Base-by-base conservation (phyloP, 2,888 invertebrate species). In the Phasia obesa region DNA sequence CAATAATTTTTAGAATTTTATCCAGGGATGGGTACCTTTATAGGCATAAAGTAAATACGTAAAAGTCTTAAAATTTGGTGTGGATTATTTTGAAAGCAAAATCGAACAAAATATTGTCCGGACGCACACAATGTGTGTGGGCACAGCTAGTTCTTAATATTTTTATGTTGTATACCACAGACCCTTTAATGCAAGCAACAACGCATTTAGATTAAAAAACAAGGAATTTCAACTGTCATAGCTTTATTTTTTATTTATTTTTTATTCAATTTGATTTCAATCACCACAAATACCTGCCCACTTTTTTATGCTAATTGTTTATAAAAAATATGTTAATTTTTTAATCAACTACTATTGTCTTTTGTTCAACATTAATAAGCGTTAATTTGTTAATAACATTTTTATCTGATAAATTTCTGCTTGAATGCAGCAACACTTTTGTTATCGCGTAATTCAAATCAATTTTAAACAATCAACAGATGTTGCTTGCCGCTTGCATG, bases 311-410 rank as follows among this genome's bases (percentile, higher is more conserved):
- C 11, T 15, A 17, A 27, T 15, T 23, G 23, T 11, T 25, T 15
- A 62, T 31, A 13, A 38, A 13, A 38, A 35, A 53, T 31, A 53
- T 60, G 27, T 23, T 35, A 69, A 69, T 69, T 53, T 62, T 55
- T 69, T 60, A 27, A 77, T 44, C 60, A 69, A 69, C 42, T 23
- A 62, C 62, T 42, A 64, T 64, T 49, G 4, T 11, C 19, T 79
- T 35, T 51, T 64, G 27, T 49, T 57, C 17, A 70, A 4, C 17
- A 2, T 44, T 71, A 57, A 55, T 57, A 57, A 70, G 55, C 55
- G 70, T 55, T 64, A 78, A 78, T 79, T 79, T 65, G 71, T 79
- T 38, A 49, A 64, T 79, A 81, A 71, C 70, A 35, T 60, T 65
- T 65, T 70, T 77, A 62, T 75, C 75, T 49, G 65, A 65, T 74